Conservation (phyloP, 2,888 invertebrate species). For the Byasa hedistus region DNA sequence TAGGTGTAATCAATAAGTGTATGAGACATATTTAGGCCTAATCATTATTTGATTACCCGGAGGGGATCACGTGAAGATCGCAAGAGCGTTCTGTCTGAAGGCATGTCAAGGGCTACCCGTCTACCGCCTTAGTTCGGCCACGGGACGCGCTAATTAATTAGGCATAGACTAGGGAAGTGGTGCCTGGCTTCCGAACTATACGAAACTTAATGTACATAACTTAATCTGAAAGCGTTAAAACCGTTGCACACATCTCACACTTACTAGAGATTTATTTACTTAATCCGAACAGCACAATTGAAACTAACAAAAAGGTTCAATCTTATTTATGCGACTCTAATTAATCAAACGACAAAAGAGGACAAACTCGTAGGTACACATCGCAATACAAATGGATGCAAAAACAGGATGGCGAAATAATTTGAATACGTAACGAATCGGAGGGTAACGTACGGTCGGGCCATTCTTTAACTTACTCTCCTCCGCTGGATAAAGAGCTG, state of each 20-base stretch:
- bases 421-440: slow-evolving; percentile 78
- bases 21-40: slow-evolving; percentile 55
- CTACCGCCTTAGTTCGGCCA: slow-evolving; percentile 50
- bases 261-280: slow-evolving; percentile 2
- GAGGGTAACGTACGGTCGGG: slow-evolving; percentile 70
- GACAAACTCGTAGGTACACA: slow-evolving; percentile 53
- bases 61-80: slow-evolving; percentile 57
- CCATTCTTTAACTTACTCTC: slow-evolving; percentile 76
- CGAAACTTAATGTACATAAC: background rate
- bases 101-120: slow-evolving; percentile 54
- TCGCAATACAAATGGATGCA: slow-evolving; percentile 65
- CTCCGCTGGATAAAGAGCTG: slow-evolving; percentile 75
- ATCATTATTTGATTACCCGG: slow-evolving; percentile 69
- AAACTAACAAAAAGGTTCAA: slow-evolving; percentile 30
- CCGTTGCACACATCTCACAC: background rate
- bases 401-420: slow-evolving; percentile 75
- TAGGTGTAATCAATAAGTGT: background rate
- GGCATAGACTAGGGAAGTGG: slow-evolving; percentile 41
- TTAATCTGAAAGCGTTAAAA: background rate
- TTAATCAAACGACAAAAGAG: slow-evolving; percentile 62
- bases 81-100: slow-evolving; percentile 61
- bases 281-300: slow-evolving; percentile 30
- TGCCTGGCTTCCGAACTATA: background rate
- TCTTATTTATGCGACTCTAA: slow-evolving; percentile 45
- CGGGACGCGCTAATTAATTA: slow-evolving; percentile 66